These are phyloP conservation scores for Drosophila erecta DNA, from an alignment of 1,140 invertebrate species.

Conservation along the genomic window DNA sequence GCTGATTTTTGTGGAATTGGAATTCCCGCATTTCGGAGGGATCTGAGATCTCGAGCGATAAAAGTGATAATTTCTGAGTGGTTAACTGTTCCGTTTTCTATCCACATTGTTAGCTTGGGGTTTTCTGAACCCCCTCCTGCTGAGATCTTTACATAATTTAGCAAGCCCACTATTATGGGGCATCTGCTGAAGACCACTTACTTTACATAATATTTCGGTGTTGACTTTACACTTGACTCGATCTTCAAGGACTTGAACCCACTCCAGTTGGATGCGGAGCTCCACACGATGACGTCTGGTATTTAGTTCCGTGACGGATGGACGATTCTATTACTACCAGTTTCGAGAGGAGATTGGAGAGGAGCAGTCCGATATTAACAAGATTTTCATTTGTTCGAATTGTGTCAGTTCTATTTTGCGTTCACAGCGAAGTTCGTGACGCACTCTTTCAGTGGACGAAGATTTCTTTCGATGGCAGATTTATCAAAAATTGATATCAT, in stretches of 20 bases:
- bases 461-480: conserved; percentile 8
- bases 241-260: conserved; percentile 47
- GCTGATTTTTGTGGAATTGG: conserved; percentile 74
- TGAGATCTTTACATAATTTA: conserved; percentile 54
- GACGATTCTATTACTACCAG: conserved; percentile 66
- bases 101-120: conserved; percentile 8
- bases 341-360: conserved; percentile 24
- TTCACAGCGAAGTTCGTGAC: conserved; percentile 34
- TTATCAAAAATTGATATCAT: conserved; percentile 48
- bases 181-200: conserved; percentile 24
- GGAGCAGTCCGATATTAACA: conserved; percentile 5
- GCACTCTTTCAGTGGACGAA: conserved; percentile 19
- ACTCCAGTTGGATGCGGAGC: conserved; percentile 50
- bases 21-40: conserved; percentile 61
- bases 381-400: conserved; percentile 66
- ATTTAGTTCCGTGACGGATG: conserved; percentile 73
- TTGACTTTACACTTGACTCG: conserved; percentile 60
- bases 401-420: conserved; percentile 65
- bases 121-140: conserved; percentile 1
- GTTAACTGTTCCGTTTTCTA: conserved; percentile 38
- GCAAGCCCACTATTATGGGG: conserved; percentile 17
- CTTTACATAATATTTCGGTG: conserved; percentile 63
- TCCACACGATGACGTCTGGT: conserved; percentile 64
- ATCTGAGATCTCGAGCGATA: conserved; percentile 41
- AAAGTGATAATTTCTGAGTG: conserved; percentile 58